These are phyloP conservation scores for Chloebia gouldiae DNA, from an alignment of 2,113 vertebrate species.

Conservation along the genomic window DNA sequence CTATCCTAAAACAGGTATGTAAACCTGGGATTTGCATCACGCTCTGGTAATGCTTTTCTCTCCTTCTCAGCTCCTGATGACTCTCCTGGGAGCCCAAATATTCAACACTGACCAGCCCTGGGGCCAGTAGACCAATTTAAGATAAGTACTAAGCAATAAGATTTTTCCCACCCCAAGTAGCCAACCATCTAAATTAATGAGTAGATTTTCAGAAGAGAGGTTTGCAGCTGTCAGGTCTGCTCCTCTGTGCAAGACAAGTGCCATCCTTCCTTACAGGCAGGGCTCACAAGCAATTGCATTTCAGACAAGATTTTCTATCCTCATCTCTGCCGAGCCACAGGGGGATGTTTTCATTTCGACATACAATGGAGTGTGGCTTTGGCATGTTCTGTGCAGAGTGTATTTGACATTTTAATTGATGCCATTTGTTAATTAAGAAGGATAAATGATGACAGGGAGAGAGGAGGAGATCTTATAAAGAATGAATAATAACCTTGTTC, in stretches of 20 bases:
- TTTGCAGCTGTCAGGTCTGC: neutral
- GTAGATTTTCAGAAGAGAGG: neutral
- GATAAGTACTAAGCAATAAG: neutral
- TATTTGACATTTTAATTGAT: constrained; percentile 57
- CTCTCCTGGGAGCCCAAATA: neutral
- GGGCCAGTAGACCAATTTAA: neutral
- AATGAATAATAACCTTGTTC: constrained; percentile 37
- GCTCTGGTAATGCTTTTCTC: neutral
- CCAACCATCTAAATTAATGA: neutral
- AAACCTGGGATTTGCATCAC: neutral
- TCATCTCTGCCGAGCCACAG: accelerated
- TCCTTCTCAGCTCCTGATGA: neutral
- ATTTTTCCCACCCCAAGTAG: neutral
- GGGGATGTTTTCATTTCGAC: neutral
- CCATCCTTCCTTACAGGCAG: neutral
- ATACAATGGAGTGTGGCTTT: neutral
- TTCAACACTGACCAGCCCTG: neutral
- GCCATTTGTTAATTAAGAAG: constrained; percentile 61
- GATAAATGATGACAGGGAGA: constrained; percentile 25
- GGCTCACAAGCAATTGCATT: neutral
- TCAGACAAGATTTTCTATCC: neutral
- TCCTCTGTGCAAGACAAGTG: constrained; percentile 1
- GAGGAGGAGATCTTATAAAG: constrained; percentile 35
- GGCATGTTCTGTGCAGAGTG: neutral
- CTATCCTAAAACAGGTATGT: neutral